A percentile compares a stretch with the other conserved stretches of the same genome.
Evolutionary conservation across 1,140 invertebrate genomes (phyloP).

Genomic region (Drosophila suzukii): DNA sequence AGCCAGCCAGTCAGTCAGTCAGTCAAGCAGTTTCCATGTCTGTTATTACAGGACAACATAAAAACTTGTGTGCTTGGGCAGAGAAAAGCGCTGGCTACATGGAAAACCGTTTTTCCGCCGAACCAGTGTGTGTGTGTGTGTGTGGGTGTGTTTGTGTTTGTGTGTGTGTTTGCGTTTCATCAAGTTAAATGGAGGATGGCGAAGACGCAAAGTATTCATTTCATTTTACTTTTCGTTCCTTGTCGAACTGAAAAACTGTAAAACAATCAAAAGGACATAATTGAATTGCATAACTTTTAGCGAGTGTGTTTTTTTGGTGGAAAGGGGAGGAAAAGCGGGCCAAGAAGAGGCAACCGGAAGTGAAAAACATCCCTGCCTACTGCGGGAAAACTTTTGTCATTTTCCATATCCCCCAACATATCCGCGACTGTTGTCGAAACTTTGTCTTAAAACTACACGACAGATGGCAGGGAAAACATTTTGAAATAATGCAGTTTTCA

Average conservation of each 20-base stretch:
- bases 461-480: constrained; percentile 6
- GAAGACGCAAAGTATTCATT: constrained; percentile 32
- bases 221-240: constrained; percentile 9
- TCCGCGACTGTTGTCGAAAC: constrained; percentile 15
- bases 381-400: constrained; percentile 35
- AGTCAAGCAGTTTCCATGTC: constrained; percentile 43
- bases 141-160: not conserved
- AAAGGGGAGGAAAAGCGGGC: not conserved
- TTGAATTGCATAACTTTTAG: constrained; percentile 60
- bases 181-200: constrained; percentile 36
- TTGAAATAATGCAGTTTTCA: constrained; percentile 11
- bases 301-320: not conserved
- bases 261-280: constrained; percentile 54
- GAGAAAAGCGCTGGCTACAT: constrained; percentile 38
- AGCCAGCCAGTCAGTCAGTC: constrained; percentile 17
- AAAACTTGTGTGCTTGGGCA: constrained; percentile 40
- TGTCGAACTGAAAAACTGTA: constrained; percentile 41
- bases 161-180: constrained; percentile 15
- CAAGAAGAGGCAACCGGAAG: not conserved
- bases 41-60: constrained; percentile 68
- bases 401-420: constrained; percentile 36
- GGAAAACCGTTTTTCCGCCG: constrained; percentile 65
- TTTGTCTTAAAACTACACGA: constrained; percentile 12
- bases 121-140: not conserved
- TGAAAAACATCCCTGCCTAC: constrained; percentile 16